Evolutionary conservation across 2,797 vertebrate genomes (phyloP), one percentile per base, ranked within the genome.

Genomic region (Podarcis siculus): DNA sequence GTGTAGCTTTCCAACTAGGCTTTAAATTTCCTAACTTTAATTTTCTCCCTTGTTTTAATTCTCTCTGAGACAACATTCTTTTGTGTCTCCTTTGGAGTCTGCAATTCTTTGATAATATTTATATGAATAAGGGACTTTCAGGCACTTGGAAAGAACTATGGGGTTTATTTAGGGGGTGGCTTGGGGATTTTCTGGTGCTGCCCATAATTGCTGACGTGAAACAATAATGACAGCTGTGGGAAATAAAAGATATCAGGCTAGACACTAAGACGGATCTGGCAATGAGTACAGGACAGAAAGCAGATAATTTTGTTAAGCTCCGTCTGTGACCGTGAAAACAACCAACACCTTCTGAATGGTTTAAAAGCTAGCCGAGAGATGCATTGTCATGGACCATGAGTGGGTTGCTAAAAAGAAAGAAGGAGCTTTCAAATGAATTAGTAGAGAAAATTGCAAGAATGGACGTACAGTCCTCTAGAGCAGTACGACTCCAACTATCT

Each of bases 361-460:
- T 87, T 87, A 83, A 89, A 83, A 71, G 77, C 89, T 69, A 7
- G 55, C 66, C 76, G 86, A 90, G 79, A 82, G 86, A 93, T 64
- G 35, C 85, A 89, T 87, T 84, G 72, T 67, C 90, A 67, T 69
- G 91, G 91, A 88, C 89, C 90, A 89, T 32, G 32, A 84, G 79
- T 93, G 83, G 83, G 71, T 88, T 92, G 86, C 77, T 84, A 90
- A 93, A 94, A 15, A 83, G 39, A 27, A 73, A 88, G 87, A 90
- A 91, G 89, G 85, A 39, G 71, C 86, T 89, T 91, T 58, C 61
- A 67, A 66, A 82, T 69, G 27, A 82, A n/a, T n/a, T 45, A 37
- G 42, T 19, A 66, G 35, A 82, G 3, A 25, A 64, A 64, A 19
- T 64, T 19, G 61, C 1, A 64, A 19, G 61, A 64, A 64, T 23